phyloP scores from a whole-genome alignment of 2,888 invertebrate genomes.

The Heliconius hortense region DNA sequence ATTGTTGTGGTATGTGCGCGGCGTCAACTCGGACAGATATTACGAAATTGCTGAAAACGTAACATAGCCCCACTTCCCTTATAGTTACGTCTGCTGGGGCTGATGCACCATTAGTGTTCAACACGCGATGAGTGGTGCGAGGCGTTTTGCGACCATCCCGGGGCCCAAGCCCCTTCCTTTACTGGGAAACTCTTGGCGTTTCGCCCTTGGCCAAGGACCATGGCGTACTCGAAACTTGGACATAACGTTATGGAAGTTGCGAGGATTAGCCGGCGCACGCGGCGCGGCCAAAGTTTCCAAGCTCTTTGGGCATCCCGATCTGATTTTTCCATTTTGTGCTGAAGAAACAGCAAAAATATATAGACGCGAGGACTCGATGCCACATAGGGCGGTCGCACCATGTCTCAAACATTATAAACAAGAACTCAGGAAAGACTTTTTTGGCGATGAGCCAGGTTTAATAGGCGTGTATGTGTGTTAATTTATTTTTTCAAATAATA shows the following conservation, averaged over 20 bases:
- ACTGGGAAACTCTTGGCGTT: slow-evolving; percentile 91
- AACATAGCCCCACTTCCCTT: slow-evolving; percentile 65
- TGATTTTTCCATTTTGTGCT: slow-evolving; percentile 87
- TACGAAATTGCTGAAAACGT: slow-evolving; percentile 73
- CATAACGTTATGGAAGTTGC: slow-evolving; percentile 75
- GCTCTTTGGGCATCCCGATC: slow-evolving; percentile 88
- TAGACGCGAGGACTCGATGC: slow-evolving; percentile 86
- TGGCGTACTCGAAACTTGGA: slow-evolving; percentile 80
- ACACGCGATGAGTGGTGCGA: slow-evolving; percentile 69
- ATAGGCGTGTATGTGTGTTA: slow-evolving; percentile 86
- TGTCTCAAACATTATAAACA: slow-evolving; percentile 88
- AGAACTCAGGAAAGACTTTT: slow-evolving; percentile 85
- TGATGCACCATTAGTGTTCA: slow-evolving; percentile 62
- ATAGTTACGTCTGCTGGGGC: slow-evolving; percentile 55
- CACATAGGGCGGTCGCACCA: slow-evolving; percentile 88
- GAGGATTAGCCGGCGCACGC: slow-evolving; percentile 74
- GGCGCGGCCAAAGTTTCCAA: slow-evolving; percentile 85
- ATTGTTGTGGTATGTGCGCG: slow-evolving; percentile 34
- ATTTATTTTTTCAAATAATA: neutral
- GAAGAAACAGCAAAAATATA: slow-evolving; percentile 88
- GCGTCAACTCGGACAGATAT: slow-evolving; percentile 59
- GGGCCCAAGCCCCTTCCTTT: slow-evolving; percentile 88
- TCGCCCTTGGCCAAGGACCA: slow-evolving; percentile 81
- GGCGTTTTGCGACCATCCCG: slow-evolving; percentile 85
- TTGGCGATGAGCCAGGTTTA: slow-evolving; percentile 86